A percentile compares a stretch with the other conserved stretches of the same genome.
Conservation (phyloP, 2,797 vertebrate genomes). For the Acanthurus tractus region DNA sequence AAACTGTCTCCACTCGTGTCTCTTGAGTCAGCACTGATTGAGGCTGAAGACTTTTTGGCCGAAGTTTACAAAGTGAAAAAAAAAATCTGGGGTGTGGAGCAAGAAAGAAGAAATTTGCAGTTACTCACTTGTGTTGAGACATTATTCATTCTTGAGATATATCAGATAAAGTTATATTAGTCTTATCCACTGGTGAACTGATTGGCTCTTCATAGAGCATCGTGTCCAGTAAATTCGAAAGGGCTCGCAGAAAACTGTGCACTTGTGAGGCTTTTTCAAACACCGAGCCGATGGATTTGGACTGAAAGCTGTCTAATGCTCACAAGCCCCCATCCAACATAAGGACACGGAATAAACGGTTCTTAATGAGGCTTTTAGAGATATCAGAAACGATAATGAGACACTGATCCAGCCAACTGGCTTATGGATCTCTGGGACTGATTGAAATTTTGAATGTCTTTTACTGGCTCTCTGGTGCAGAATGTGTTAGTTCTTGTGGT, state of each 20-base stretch:
- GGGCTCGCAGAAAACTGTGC: slow-evolving; percentile 24
- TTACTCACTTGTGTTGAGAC: slow-evolving; percentile 22
- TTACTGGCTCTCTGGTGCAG: slow-evolving; percentile 21
- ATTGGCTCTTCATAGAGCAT: slow-evolving; percentile 39
- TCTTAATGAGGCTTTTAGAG: slow-evolving; percentile 64
- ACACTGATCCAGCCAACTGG: slow-evolving; percentile 45
- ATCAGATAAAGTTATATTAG: slow-evolving; percentile 2
- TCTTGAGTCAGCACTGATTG: background rate
- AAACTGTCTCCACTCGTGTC: background rate
- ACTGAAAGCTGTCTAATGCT: slow-evolving; percentile 37
- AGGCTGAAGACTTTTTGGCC: background rate
- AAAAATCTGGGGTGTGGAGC: background rate
- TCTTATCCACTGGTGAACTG: slow-evolving; percentile 28
- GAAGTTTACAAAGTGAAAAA: background rate
- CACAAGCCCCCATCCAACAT: slow-evolving; percentile 43
- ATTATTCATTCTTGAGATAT: background rate
- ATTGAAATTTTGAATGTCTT: slow-evolving; percentile 11
- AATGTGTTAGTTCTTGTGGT: slow-evolving; percentile 10
- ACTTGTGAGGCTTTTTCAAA: slow-evolving; percentile 38
- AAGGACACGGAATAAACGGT: slow-evolving; percentile 51
- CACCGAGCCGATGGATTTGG: slow-evolving; percentile 32
- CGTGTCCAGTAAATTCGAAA: slow-evolving; percentile 42
- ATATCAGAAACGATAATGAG: slow-evolving; percentile 46
- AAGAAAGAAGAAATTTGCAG: background rate
- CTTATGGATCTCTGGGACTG: slow-evolving; percentile 46